Evolutionary conservation across 2,888 invertebrate genomes (phyloP), one percentile per base, ranked within the genome.

Genomic region (Laspeyria flexula): DNA sequence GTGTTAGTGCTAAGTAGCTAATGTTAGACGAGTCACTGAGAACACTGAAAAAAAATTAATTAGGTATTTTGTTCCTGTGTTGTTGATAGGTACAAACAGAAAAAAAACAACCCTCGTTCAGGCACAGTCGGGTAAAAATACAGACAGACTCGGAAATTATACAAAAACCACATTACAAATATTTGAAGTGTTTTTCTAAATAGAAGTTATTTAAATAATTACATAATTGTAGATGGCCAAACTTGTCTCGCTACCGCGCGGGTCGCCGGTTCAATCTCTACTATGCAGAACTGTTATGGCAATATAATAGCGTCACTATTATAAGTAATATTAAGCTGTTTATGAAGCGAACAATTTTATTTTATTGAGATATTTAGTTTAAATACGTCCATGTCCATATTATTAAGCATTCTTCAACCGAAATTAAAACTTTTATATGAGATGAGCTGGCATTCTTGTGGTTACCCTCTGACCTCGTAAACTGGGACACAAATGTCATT

Each of bases 201-300:
- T n/a, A n/a, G n/a, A n/a, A n/a, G n/a, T n/a, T n/a, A n/a, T n/a
- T n/a, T n/a, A n/a, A n/a, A n/a, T n/a, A n/a, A n/a, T n/a, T n/a
- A n/a, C n/a, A n/a, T n/a, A n/a, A n/a, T n/a, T n/a, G n/a, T 29
- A 23, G 21, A 25, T 33, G 12, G 43, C 33, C 18, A 43, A 31
- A 41, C 16, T 15, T 37, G 29, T 35, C 11, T 30, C 30, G 39
- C 9, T 6, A 27, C 33, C 21, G 43, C 34, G 29, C 48, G 31
- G 40, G 50, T 55, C 42, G 51, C 44, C 42, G 44, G 42, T 56
- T 56, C 42, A 37, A 12, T 50, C 31, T 15, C 34, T 7, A 42
- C 55, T 39, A 41, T 40, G 18, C 42, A 35, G 7, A 31, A 25
- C 30, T 27, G 9, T 9, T 18, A 30, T n/a, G 3, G 16, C 41